Base-by-base conservation (phyloP, 2,888 invertebrate genomes). In the Drosophila lacicola region DNA sequence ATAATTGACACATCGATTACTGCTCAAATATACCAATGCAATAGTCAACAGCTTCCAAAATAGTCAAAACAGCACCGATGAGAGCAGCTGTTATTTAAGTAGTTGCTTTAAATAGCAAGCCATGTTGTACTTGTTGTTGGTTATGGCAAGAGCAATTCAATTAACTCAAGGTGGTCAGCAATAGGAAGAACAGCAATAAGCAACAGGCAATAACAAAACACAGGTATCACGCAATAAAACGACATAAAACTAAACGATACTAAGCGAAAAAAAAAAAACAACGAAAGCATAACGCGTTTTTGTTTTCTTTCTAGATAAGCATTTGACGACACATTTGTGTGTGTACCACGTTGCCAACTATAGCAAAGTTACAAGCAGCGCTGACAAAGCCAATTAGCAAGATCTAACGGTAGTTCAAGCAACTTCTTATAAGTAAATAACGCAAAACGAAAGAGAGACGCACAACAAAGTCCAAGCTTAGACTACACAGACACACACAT, bases 381-480 rank as follows among this genome's bases (percentile, higher is more conserved):
- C 56, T 62, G 72, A 60, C 70, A 83, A 82, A 82, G 74, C 83
- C 86, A 82, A 82, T 82, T 82, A 82, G 71, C 70, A 58, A 74
- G 65, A 51, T 72, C 68, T 88, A 88, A 82, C 83, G 76, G 86
- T 73, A 71, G 77, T 85, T 83, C 82, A 88, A 83, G 69, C 77
- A 79, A 88, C 80, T 85, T 85, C 80, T 74, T 70, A 73, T 73
- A 73, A 68, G 73, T 56, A 70, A 77, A 82, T 74, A 83, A 65
- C 57, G 33, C 56, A 67, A 68, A 72, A 39, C 58, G 80, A 80
- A 80, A 65, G 70, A 82, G 67, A 68, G 49, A 68, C 47, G 45
- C 51, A 68, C 34, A 53, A 58, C 61, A 70, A 58, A 77, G 57
- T 70, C 64, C 14, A 70, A 67, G 74, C 76, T 78, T 68, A 68